phyloP scores from a whole-genome alignment of 2,888 invertebrate genomes.

The Griposia aprilina region DNA sequence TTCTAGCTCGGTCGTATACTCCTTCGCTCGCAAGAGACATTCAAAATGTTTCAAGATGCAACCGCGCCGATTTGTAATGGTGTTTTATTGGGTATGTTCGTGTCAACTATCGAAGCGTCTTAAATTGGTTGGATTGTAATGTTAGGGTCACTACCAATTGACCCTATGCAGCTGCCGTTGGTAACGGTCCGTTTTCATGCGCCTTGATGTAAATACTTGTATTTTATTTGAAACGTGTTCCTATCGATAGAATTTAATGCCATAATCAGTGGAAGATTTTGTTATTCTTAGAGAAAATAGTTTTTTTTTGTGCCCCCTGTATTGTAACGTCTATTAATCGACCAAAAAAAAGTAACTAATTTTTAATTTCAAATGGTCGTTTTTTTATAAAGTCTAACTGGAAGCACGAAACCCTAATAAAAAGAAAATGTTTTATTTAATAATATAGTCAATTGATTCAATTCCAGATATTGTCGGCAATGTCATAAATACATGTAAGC shows the following conservation, averaged over 20 bases:
- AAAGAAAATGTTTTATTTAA: too few species aligned
- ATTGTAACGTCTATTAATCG: too few species aligned
- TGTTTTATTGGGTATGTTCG: slow-evolving; percentile 45
- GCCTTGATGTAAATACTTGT: slow-evolving; percentile 76
- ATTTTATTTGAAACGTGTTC: slow-evolving; percentile 62
- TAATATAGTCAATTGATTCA: too few species aligned
- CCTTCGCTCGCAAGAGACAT: slow-evolving; percentile 69
- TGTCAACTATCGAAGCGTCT: slow-evolving; percentile 51
- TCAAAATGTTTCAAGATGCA: slow-evolving; percentile 73
- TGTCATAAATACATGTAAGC: too few species aligned
- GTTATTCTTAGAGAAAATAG: not conserved
- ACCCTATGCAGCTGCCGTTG: slow-evolving; percentile 85
- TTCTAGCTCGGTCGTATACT: slow-evolving; percentile 69
- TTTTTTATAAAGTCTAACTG: too few species aligned
- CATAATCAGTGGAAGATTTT: slow-evolving; percentile 1
- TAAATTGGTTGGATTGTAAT: slow-evolving; percentile 79
- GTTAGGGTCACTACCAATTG: slow-evolving; percentile 87
- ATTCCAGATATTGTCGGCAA: too few species aligned
- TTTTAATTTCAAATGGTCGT: too few species aligned
- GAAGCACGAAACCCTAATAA: too few species aligned
- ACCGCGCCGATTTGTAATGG: slow-evolving; percentile 71
- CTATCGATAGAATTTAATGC: slow-evolving; percentile 43
- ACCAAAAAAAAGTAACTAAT: too few species aligned
- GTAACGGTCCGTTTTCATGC: slow-evolving; percentile 79
- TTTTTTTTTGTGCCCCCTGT: too few species aligned